Base-by-base conservation (phyloP, 2,888 invertebrate species). In the Eristalis tenax region DNA sequence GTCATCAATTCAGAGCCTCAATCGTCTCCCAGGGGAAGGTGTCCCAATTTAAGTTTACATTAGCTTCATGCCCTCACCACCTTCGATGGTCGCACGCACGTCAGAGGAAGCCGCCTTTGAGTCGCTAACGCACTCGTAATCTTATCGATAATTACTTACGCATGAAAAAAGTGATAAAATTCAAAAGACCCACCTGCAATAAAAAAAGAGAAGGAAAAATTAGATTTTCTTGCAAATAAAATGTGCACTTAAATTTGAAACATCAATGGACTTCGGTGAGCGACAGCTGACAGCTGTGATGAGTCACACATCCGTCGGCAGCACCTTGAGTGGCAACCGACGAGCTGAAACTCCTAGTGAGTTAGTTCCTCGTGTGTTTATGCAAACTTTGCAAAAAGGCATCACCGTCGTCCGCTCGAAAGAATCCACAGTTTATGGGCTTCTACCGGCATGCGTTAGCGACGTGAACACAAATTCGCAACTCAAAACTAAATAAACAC, bases 181-280 rank as follows among this genome's bases (percentile, higher is more conserved):
- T 65, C 65, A 22, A 4, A n/a, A 2, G 32, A 56, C 73, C 63
- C 43, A 73, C 73, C 73, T 73, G 43, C 61, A 73, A 73, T 63
- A 18, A 43, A 63, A 73, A 61, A 38, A 28, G 28, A 63, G 18
- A 61, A 43, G 38, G 5, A 10, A 6, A 50, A n/a, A 50, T 50
- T 50, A 50, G 50, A 50, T 50, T 50, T 8, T 2, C 18, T 18
- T 18, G n/a, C 50, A 2, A 18, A 18, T 18, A 50, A 50, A 50
- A n/a, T n/a, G n/a, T 50, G 8, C n/a, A 8, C 18, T 50, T n/a
- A 50, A 50, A 50, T 50, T 50, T 50, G n/a, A 18, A 15, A 50
- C 18, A 50, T 50, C 50, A 50, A 18, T 50, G 2, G 50, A n/a
- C 18, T 50, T 8, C 1, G 8, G 2, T 50, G 50, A 50, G 2